Conservation (phyloP, 64 coral and sea anemone genomes). For the Dendronephthya gigantea region DNA sequence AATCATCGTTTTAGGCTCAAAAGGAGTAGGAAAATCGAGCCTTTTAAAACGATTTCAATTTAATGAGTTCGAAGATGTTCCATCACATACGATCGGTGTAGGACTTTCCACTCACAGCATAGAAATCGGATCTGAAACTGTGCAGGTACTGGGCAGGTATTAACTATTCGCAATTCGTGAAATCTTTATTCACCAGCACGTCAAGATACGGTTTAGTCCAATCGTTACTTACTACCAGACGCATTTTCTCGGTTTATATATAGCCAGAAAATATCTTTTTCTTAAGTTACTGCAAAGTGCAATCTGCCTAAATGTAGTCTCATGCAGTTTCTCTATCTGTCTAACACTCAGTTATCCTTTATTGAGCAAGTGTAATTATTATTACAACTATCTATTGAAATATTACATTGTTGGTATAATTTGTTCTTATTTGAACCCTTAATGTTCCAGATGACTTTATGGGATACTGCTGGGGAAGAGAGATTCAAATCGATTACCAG, state of each 20-base stretch:
- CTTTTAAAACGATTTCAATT: conserved; percentile 4
- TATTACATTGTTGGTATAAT: too few relatives aligned
- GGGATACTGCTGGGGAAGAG: neutral
- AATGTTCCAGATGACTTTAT: neutral
- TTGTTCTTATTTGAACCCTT: neutral
- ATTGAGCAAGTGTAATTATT: too few relatives aligned
- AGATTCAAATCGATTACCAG: neutral
- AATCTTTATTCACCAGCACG: too few relatives aligned
- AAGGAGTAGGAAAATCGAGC: neutral
- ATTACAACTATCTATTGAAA: too few relatives aligned
- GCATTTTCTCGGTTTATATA: too few relatives aligned
- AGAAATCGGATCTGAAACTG: neutral
- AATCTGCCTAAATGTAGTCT: too few relatives aligned
- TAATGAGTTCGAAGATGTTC: neutral
- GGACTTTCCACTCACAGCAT: neutral
- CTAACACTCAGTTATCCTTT: too few relatives aligned
- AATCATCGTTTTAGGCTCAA: neutral
- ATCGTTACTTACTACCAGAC: too few relatives aligned
- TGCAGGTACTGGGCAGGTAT: neutral
- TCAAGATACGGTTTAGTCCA: too few relatives aligned
- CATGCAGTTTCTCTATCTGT: too few relatives aligned
- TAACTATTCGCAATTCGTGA: neutral
- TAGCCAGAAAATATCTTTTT: too few relatives aligned
- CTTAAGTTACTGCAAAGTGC: too few relatives aligned
- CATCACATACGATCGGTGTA: neutral